Percentiles rank a stretch among this genome's conserved stretches.
Evolutionary conservation across 2,797 vertebrate genomes (phyloP).

Genomic region (Phrynocephalus guinanensis): DNA sequence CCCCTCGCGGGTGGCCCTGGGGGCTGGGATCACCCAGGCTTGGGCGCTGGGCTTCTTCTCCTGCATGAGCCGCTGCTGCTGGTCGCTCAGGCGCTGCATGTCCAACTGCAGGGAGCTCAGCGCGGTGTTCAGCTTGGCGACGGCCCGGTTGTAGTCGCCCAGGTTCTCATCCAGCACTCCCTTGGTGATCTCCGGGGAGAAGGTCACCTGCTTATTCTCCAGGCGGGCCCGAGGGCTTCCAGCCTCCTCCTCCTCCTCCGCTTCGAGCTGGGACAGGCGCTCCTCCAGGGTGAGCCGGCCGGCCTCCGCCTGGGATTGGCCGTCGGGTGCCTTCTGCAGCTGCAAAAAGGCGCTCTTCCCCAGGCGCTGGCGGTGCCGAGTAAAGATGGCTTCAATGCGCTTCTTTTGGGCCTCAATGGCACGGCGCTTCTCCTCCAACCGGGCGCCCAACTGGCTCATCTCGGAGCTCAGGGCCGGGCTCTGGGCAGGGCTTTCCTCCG

Average conservation of each 20-base stretch:
- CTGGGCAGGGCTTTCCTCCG: conserved; percentile 77
- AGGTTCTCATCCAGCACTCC: conserved; percentile 76
- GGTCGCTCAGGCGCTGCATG: conserved; percentile 90
- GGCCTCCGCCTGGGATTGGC: conserved; percentile 73
- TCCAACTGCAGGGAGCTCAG: conserved; percentile 88
- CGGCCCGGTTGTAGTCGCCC: conserved; percentile 91
- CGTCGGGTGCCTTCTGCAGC: conserved; percentile 84
- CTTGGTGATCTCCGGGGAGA: conserved; percentile 84
- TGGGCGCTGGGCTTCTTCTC: conserved; percentile 74
- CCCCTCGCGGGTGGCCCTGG: conserved; percentile 61
- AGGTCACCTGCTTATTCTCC: conserved; percentile 87
- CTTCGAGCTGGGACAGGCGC: conserved; percentile 78
- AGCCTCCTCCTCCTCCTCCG: conserved; percentile 71
- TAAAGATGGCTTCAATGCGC: conserved; percentile 93
- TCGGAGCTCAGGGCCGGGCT: conserved; percentile 87
- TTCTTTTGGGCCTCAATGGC: conserved; percentile 95
- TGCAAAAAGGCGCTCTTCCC: conserved; percentile 92
- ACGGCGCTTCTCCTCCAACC: conserved; percentile 90
- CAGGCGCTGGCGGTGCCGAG: conserved; percentile 90
- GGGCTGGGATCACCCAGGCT: conserved; percentile 86
- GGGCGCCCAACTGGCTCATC: conserved; percentile 87
- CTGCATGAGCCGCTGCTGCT: conserved; percentile 87
- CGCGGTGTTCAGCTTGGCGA: conserved; percentile 89
- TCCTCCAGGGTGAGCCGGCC: conserved; percentile 74
- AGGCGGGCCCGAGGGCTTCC: conserved; percentile 36